Percentiles rank a stretch among this genome's conserved stretches.
Conservation (phyloP, 2,888 invertebrate genomes). For the Pristionchus maxplancki region DNA sequence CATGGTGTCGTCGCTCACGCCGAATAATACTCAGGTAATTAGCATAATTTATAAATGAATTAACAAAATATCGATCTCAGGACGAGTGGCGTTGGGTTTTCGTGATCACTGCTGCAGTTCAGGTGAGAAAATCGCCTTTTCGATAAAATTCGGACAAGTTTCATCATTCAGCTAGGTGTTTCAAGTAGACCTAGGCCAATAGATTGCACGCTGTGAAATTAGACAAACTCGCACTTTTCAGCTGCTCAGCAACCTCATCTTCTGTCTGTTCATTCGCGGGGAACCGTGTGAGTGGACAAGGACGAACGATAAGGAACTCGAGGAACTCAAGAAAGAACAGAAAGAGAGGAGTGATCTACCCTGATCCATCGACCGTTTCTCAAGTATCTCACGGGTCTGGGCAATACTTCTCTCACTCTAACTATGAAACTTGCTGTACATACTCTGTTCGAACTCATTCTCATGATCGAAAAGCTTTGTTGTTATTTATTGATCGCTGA, state of each 20-base stretch:
- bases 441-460: constrained; percentile 10
- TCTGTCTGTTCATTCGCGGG: constrained; percentile 67
- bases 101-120: constrained; percentile 62
- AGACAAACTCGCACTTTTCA: constrained; percentile 52
- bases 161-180: too few relatives aligned
- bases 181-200: neutral
- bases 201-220: neutral
- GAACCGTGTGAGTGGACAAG: constrained; percentile 71
- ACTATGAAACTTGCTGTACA: neutral
- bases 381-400: neutral
- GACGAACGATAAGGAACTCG: constrained; percentile 50
- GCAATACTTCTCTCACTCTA: neutral
- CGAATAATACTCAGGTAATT: constrained; percentile 65
- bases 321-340: neutral
- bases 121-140: constrained; percentile 53
- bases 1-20: constrained; percentile 68
- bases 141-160: neutral
- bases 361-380: neutral
- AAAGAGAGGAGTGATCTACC: neutral
- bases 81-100: constrained; percentile 73
- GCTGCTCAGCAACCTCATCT: constrained; percentile 67
- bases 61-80: neutral
- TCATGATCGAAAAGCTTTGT: neutral
- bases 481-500: constrained; percentile 23
- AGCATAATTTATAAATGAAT: neutral